A percentile compares a stretch with the other conserved stretches of the same genome.
phyloP scores from a whole-genome alignment of 1,140 invertebrate species.

The Plodia interpunctella region DNA sequence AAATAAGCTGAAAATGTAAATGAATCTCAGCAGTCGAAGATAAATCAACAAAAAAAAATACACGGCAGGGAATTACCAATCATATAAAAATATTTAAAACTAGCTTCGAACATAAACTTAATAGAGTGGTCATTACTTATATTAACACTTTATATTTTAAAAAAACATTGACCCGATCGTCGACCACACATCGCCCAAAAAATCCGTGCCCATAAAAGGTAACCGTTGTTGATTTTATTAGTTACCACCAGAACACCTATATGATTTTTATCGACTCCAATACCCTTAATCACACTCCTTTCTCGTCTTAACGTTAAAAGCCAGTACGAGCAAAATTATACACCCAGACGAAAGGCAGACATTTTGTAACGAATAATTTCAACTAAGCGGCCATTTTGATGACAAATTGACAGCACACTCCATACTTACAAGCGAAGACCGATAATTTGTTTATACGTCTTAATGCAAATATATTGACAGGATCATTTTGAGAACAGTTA shows the following conservation, averaged over 20 bases:
- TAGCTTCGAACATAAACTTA: too few species aligned
- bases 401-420: neutral
- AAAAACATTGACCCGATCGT: neutral
- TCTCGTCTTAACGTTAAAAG: constrained; percentile 3
- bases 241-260: constrained; percentile 12
- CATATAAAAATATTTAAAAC: too few species aligned
- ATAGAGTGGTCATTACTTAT: too few species aligned
- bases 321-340: constrained; percentile 3
- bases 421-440: constrained; percentile 1
- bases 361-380: neutral
- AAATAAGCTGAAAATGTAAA: too few species aligned
- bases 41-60: too few species aligned
- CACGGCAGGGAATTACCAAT: too few species aligned
- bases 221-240: constrained; percentile 8
- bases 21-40: too few species aligned
- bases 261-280: constrained; percentile 15
- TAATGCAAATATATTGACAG: constrained; percentile 11
- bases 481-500: constrained; percentile 35
- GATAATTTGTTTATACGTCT: constrained; percentile 12
- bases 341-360: neutral
- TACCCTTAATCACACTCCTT: constrained; percentile 9
- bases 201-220: neutral
- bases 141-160: too few species aligned
- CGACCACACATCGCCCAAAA: neutral
- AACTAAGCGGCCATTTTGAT: neutral